Evolutionary conservation across 2,888 invertebrate genomes (phyloP).

Genomic region (Nomada fucata): DNA sequence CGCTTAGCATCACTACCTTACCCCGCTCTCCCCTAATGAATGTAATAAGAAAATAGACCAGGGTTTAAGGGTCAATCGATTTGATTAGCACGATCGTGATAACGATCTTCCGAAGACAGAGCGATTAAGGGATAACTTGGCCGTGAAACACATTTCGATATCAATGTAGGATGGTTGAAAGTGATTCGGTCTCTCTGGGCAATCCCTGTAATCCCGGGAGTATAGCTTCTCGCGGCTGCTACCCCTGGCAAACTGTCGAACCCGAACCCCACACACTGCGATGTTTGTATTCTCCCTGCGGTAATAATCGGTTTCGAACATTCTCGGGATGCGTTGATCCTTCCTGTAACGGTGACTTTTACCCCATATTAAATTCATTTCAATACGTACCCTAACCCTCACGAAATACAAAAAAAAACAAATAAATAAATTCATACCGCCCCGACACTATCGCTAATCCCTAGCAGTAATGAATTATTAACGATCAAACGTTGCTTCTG

Average conservation of each 20-base stretch:
- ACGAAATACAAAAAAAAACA: too few relatives aligned
- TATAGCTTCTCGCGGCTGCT: slow-evolving; percentile 63
- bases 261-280: slow-evolving; percentile 29
- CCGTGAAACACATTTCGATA: slow-evolving; percentile 73
- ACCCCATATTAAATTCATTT: not conserved
- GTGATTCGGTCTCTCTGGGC: slow-evolving; percentile 81
- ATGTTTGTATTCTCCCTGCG: slow-evolving; percentile 37
- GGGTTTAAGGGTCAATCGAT: too few relatives aligned
- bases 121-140: slow-evolving; percentile 77
- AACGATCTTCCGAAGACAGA: slow-evolving; percentile 74
- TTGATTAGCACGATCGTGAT: slow-evolving; percentile 45
- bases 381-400: not conserved
- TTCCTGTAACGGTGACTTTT: not conserved
- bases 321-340: slow-evolving; percentile 15
- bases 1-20: too few relatives aligned
- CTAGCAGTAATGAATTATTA: too few relatives aligned
- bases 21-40: too few relatives aligned
- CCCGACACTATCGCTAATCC: too few relatives aligned
- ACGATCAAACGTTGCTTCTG: too few relatives aligned
- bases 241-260: slow-evolving; percentile 54
- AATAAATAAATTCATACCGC: too few relatives aligned
- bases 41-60: too few relatives aligned
- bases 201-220: slow-evolving; percentile 80
- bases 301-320: slow-evolving; percentile 63
- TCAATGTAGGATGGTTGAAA: slow-evolving; percentile 73